Evolutionary conservation across 2,797 vertebrate genomes (phyloP).

Genomic region (Phoebastria nigripes): DNA sequence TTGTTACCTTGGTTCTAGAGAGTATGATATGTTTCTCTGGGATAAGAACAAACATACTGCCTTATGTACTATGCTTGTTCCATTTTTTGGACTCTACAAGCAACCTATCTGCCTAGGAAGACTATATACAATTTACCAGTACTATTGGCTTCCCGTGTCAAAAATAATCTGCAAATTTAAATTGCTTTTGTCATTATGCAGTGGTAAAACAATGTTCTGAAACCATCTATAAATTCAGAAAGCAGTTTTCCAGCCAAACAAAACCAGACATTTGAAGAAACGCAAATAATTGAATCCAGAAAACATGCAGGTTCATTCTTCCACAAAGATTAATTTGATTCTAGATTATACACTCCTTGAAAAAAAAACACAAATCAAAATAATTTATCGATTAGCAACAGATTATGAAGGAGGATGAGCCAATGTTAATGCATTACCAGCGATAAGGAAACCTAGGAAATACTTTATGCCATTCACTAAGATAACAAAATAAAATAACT

Average conservation of each 20-base stretch:
- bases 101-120: neutral
- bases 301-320: neutral
- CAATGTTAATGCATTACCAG: neutral
- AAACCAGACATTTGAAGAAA: neutral
- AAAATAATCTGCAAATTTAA: neutral
- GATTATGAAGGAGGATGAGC: neutral
- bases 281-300: neutral
- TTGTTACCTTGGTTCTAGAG: neutral
- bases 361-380: constrained; percentile 9
- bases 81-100: neutral
- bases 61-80: neutral
- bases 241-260: neutral
- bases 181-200: neutral
- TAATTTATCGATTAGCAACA: constrained; percentile 12
- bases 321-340: constrained; percentile 4
- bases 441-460: constrained; percentile 24
- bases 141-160: neutral
- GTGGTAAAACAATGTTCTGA: neutral
- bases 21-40: neutral
- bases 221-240: neutral
- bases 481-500: constrained; percentile 37
- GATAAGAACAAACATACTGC: neutral
- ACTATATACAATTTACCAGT: neutral
- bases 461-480: neutral
- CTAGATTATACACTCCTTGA: neutral